Evolutionary conservation across 2,888 invertebrate species (phyloP), one percentile per base, ranked within the genome.

Genomic region (Amphipoea lucens): DNA sequence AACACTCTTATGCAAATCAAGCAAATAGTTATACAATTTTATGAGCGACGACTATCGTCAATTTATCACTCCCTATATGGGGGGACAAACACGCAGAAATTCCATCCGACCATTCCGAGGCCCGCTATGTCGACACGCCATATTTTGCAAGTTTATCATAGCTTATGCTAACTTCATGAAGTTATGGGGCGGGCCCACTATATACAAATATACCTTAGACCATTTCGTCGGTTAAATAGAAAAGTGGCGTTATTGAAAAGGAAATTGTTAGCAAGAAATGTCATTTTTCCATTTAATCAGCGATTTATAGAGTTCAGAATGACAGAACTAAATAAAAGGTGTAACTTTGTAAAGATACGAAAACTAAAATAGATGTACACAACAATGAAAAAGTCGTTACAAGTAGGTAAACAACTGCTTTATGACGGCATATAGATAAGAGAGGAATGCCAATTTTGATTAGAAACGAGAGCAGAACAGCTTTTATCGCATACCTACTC

Each of bases 371-470:
- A 86, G 85, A 89, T 86, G 87, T 89, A 87, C 88, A 92, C 90
- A 91, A 92, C 90, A 92, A 92, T 92, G 90, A 91, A 92, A 93
- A 90, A 90, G 87, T 90, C 88, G 91, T 91, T 91, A 90, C 87
- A 89, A 92, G 88, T 91, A 91, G 88, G 92, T 92, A 94, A 94
- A 94, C 92, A 94, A 93, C 88, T 90, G 91, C 91, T 92, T 91
- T 92, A 91, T 94, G 94, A 93, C 94, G 93, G 89, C 91, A 91
- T 82, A 81, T 76, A 95, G 96, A 96, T 96, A 96, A 96, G 92
- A 91, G 86, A 90, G 95, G 96, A 96, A 96, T 96, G 95, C 94
- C 93, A 95, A 95, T 95, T 95, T 94, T 93, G 95, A 96, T 96
- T 95, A 95, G 93, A 94, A 96, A 95, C 93, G 94, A 95, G 95